These are phyloP conservation scores for Formica aserva DNA, from an alignment of 2,888 invertebrate genomes.

Conservation along the genomic window DNA sequence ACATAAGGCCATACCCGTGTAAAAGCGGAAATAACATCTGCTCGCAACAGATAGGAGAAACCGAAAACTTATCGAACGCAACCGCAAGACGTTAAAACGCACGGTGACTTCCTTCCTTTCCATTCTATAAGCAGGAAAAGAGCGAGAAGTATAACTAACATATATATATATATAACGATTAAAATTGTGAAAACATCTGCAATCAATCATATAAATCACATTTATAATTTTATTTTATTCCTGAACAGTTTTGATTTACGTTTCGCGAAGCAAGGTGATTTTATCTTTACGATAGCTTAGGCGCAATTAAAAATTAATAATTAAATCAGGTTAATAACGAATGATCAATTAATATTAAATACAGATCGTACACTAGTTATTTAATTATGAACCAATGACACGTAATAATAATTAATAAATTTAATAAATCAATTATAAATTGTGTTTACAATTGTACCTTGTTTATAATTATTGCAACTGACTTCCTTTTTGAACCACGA, in stretches of 20 bases:
- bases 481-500: background rate
- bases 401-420: background rate
- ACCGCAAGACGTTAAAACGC: conserved; percentile 47
- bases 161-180: background rate
- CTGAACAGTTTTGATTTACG: background rate
- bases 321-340: background rate
- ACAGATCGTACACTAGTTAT: background rate
- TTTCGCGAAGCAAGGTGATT: background rate
- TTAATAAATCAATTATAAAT: background rate
- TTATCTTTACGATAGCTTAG: background rate
- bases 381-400: background rate
- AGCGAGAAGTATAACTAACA: background rate
- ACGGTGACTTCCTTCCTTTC: conserved; percentile 61
- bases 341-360: background rate
- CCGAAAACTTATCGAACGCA: conserved; percentile 60
- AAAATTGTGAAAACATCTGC: conserved; percentile 1
- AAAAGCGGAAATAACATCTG: conserved; percentile 81
- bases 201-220: background rate
- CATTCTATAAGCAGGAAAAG: background rate
- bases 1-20: conserved; percentile 53
- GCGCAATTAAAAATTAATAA: background rate
- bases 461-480: background rate
- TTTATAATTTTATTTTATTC: background rate
- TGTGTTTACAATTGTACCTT: background rate
- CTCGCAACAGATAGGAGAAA: conserved; percentile 59